Evolutionary conservation across 2,888 invertebrate species (phyloP).

Genomic region (Acanthoscelides obtectus): DNA sequence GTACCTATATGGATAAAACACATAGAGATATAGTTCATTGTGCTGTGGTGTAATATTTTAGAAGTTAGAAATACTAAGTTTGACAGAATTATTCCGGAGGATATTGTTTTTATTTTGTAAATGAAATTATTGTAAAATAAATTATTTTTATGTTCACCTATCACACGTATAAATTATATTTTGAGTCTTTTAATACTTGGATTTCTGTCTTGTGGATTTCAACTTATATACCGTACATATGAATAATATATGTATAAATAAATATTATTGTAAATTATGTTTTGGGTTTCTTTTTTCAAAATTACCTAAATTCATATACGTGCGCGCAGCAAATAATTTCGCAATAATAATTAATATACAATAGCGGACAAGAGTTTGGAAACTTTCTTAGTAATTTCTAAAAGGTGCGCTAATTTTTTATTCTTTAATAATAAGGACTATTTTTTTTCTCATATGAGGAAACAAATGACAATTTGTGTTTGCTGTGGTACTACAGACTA

Average conservation of each 20-base stretch:
- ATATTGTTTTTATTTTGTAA: slow-evolving; percentile 35
- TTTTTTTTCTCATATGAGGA: too few species aligned
- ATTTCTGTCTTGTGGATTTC: slow-evolving; percentile 50
- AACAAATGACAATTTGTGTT: too few species aligned
- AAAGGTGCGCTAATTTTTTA: too few species aligned
- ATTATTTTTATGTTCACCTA: slow-evolving; percentile 37
- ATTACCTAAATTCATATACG: too few species aligned
- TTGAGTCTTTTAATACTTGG: slow-evolving; percentile 40
- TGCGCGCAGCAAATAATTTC: too few species aligned
- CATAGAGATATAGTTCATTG: slow-evolving; percentile 48
- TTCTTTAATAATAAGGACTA: too few species aligned
- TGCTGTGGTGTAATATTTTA: slow-evolving; percentile 52
- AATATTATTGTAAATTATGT: slow-evolving; percentile 47
- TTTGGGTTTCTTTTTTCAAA: slow-evolving; percentile 14
- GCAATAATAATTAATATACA: too few species aligned
- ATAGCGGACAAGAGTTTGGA: too few species aligned
- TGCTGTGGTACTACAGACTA: too few species aligned
- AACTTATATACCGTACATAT: slow-evolving; percentile 48
- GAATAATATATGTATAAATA: slow-evolving; percentile 50
- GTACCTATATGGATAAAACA: slow-evolving; percentile 50
- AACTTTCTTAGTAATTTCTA: too few species aligned
- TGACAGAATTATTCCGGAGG: slow-evolving; percentile 32
- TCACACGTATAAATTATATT: slow-evolving; percentile 37
- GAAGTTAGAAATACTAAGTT: slow-evolving; percentile 43
- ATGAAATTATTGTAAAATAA: slow-evolving; percentile 39